A percentile compares a stretch with the other conserved stretches of the same genome.
Evolutionary conservation across 2,888 invertebrate genomes (phyloP).

Genomic region (Xylophagus ater): DNA sequence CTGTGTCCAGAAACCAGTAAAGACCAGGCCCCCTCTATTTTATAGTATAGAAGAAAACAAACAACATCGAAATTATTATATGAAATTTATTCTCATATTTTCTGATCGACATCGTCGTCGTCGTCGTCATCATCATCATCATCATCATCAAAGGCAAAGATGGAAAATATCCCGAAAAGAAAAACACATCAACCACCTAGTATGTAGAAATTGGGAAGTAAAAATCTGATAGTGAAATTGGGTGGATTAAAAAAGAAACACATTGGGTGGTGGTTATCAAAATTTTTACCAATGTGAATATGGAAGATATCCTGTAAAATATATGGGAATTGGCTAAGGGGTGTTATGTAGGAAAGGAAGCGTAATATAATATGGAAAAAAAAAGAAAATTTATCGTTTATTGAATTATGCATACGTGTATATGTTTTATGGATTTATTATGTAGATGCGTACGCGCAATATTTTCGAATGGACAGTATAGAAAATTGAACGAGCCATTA

Average conservation of each 20-base stretch:
- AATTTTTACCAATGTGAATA: not conserved
- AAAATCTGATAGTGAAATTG: too few species aligned
- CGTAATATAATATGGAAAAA: constrained; percentile 7
- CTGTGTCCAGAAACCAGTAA: too few species aligned
- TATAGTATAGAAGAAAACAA: too few species aligned
- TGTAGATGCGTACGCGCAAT: constrained; percentile 19
- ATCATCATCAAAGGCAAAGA: constrained; percentile 2
- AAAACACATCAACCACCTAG: constrained; percentile 4
- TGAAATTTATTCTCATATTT: too few species aligned
- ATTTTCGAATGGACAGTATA: constrained; percentile 7
- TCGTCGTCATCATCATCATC: constrained; percentile 6
- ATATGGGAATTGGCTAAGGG: not conserved
- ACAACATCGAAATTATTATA: too few species aligned
- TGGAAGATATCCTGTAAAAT: not conserved
- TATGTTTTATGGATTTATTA: constrained; percentile 19
- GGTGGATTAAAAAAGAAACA: constrained; percentile 8
- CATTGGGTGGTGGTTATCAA: not conserved
- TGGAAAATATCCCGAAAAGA: constrained; percentile 1
- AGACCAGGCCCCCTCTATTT: too few species aligned
- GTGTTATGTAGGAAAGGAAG: not conserved
- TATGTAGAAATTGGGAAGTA: too few species aligned
- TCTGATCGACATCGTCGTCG: too few species aligned
- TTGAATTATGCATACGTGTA: constrained; percentile 20
- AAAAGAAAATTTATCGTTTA: constrained; percentile 18
- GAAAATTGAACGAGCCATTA: constrained; percentile 1